Conservation (phyloP, 2,888 invertebrate species). For the Polydesmus complanatus region DNA sequence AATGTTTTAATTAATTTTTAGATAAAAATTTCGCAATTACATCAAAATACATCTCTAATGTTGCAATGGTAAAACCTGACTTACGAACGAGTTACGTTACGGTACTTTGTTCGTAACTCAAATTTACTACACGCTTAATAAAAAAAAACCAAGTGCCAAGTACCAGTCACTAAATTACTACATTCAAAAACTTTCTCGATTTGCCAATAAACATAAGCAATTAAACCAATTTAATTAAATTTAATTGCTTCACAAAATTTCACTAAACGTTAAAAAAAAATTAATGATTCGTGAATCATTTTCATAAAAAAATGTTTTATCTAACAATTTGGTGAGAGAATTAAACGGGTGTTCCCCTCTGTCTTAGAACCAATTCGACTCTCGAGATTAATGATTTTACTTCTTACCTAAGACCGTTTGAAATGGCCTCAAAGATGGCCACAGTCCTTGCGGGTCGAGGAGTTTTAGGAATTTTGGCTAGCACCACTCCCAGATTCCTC, state of each 20-base stretch:
- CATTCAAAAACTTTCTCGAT: too few relatives aligned
- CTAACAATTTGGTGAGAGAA: neutral
- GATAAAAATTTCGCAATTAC: neutral
- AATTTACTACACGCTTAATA: too few relatives aligned
- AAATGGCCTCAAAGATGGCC: constrained; percentile 29
- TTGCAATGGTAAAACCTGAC: too few relatives aligned
- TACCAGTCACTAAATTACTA: too few relatives aligned
- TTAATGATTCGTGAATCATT: too few relatives aligned
- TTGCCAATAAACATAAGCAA: neutral
- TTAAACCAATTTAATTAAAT: neutral
- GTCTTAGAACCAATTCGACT: neutral
- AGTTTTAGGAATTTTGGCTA: constrained; percentile 27
- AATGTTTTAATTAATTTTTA: neutral
- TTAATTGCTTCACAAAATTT: neutral
- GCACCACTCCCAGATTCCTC: constrained; percentile 11
- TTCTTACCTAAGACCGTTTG: constrained; percentile 29
- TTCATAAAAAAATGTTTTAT: too few relatives aligned
- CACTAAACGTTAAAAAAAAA: neutral
- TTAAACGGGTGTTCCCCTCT: neutral
- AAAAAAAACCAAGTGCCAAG: too few relatives aligned
- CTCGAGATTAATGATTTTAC: neutral
- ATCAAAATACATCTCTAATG: too few relatives aligned
- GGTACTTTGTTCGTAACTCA: too few relatives aligned
- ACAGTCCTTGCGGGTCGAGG: constrained; percentile 29
- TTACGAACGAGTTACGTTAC: too few relatives aligned